Conservation (phyloP, 1,140 invertebrate species). For the Hormaphis cornu region DNA sequence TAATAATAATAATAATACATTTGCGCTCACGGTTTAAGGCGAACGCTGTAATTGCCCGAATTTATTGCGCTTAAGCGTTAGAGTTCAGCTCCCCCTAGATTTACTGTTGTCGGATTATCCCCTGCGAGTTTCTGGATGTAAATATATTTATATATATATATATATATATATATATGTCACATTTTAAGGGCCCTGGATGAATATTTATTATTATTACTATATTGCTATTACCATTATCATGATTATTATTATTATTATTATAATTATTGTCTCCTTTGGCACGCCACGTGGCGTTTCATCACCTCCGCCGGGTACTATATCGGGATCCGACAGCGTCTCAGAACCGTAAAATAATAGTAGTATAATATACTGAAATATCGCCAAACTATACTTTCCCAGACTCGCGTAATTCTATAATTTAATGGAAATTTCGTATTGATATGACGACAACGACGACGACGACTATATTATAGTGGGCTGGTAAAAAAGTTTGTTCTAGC, state of each 20-base stretch:
- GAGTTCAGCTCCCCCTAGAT: constrained; percentile 21
- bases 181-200: constrained; percentile 17
- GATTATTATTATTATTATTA: no score
- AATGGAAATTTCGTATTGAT: no score
- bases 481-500: no score
- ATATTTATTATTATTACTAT: constrained; percentile 21
- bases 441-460: no score
- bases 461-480: no score
- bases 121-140: constrained; percentile 15
- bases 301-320: no score
- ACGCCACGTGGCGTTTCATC: not conserved
- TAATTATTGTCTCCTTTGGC: no score
- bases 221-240: not conserved
- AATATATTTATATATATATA: constrained; percentile 29
- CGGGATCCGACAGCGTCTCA: not conserved
- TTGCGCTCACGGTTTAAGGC: not conserved
- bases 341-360: no score
- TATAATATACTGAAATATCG: no score
- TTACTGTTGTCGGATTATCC: constrained; percentile 17
- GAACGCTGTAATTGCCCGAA: constrained; percentile 13
- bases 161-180: constrained; percentile 20
- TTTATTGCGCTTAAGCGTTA: constrained; percentile 26
- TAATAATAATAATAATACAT: no score
- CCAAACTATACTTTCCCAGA: no score
- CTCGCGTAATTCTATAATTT: no score